phyloP scores from a whole-genome alignment of 2,797 vertebrate species.

The Crypturellus tataupa region DNA sequence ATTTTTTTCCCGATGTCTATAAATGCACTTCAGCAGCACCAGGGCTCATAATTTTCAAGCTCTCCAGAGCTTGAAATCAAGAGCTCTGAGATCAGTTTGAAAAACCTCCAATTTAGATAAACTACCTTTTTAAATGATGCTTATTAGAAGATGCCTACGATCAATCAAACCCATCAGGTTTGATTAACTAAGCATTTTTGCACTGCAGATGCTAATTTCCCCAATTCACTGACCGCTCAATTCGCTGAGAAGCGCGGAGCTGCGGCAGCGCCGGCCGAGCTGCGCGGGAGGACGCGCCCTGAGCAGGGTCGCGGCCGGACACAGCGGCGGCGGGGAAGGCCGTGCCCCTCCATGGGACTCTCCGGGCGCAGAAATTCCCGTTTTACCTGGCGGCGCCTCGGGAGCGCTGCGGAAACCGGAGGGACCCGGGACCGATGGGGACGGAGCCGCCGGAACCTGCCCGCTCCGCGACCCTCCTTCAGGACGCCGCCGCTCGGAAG shows the following conservation, averaged over 20 bases:
- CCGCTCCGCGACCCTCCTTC: background rate
- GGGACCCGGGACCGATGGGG: too few relatives aligned
- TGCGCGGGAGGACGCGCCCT: background rate
- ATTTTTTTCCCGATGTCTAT: background rate
- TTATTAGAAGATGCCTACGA: background rate
- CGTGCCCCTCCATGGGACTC: background rate
- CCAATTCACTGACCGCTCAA: background rate
- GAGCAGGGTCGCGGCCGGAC: background rate
- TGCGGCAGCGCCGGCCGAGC: too few relatives aligned
- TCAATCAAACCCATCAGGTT: too few relatives aligned
- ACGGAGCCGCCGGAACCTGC: background rate
- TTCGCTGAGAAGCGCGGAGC: background rate
- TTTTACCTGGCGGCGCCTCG: background rate
- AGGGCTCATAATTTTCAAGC: background rate
- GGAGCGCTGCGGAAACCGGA: too few relatives aligned
- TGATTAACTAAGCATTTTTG: background rate
- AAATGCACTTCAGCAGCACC: background rate
- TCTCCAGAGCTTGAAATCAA: background rate
- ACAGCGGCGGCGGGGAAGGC: background rate
- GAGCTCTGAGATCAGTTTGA: background rate
- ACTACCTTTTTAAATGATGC: background rate
- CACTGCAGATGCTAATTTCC: background rate
- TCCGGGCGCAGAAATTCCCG: background rate
- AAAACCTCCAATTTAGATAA: background rate
- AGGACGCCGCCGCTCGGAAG: conserved; percentile 23